Conservation (phyloP, 2,888 invertebrate species). For the Cremastinae sp. region DNA sequence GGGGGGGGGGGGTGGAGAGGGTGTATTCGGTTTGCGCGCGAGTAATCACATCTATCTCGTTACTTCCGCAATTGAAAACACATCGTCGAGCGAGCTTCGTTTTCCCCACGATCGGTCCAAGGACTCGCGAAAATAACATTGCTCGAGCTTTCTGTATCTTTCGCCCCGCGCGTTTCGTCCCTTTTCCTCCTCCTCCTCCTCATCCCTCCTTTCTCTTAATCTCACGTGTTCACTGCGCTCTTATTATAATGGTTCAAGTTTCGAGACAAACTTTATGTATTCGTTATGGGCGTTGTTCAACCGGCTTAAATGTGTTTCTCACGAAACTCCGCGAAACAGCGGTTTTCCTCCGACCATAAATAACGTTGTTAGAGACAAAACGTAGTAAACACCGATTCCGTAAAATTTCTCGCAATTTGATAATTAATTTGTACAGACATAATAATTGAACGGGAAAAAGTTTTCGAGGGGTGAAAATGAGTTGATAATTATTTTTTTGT, state of each 20-base stretch:
- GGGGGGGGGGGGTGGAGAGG: background rate
- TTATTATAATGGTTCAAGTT: conserved; percentile 61
- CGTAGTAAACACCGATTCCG: conserved; percentile 12
- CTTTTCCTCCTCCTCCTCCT: background rate
- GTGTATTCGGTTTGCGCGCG: background rate
- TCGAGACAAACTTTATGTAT: conserved; percentile 59
- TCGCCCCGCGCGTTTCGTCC: background rate
- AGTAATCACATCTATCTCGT: conserved; percentile 11
- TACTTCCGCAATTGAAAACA: conserved; percentile 20
- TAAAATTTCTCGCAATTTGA: conserved; percentile 5
- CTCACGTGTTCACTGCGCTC: conserved; percentile 35
- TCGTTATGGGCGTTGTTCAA: conserved; percentile 46
- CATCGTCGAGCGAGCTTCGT: conserved; percentile 19
- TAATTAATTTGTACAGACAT: conserved; percentile 9
- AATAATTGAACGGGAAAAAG: background rate
- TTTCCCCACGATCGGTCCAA: conserved; percentile 18
- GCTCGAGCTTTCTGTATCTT: conserved; percentile 6
- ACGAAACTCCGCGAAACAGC: conserved; percentile 10
- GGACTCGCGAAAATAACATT: conserved; percentile 2
- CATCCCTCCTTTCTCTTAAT: conserved; percentile 19
- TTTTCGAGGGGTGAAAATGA: too few relatives aligned
- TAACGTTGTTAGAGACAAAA: conserved; percentile 22
- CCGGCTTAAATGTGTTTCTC: conserved; percentile 27
- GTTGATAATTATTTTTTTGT: background rate
- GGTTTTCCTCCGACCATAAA: conserved; percentile 24